phyloP scores from a whole-genome alignment of 1,140 invertebrate species.

The Aphelinus atriplicis region DNA sequence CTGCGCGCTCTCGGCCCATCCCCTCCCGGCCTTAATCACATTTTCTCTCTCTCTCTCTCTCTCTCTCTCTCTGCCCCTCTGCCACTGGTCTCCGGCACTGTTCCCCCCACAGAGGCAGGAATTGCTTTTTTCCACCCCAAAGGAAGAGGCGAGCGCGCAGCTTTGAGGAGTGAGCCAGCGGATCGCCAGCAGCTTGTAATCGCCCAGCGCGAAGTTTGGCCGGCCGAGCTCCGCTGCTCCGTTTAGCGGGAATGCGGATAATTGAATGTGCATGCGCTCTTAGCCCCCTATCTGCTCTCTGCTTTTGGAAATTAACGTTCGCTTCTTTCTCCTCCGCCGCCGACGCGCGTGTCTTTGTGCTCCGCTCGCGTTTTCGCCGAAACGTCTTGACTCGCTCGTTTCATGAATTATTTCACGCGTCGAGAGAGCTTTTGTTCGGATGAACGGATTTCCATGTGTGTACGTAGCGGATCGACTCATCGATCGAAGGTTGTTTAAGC shows the following conservation, averaged over 20 bases:
- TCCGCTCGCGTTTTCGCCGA: no score
- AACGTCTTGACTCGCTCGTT: no score
- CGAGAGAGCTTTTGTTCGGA: no score
- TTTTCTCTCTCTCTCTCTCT: conserved; percentile 19
- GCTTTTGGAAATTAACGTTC: conserved; percentile 24
- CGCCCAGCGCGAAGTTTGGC: background rate
- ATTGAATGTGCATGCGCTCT: conserved; percentile 23
- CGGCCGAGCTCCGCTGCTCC: background rate
- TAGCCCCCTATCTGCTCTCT: background rate
- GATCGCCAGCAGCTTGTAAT: conserved; percentile 25
- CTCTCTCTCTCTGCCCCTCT: background rate
- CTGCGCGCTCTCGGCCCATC: background rate
- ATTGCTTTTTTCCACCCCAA: conserved; percentile 36
- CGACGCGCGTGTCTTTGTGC: background rate
- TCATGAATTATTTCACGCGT: no score
- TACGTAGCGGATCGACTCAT: no score
- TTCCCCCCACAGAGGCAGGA: background rate
- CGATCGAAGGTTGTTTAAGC: no score
- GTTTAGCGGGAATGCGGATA: conserved; percentile 30
- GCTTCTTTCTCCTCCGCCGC: background rate
- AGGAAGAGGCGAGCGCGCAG: conserved; percentile 18
- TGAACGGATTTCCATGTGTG: no score
- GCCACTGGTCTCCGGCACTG: background rate
- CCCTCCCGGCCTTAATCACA: conserved; percentile 30
- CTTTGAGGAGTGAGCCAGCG: conserved; percentile 16